Evolutionary conservation across 2,113 vertebrate genomes (phyloP).

Genomic region (Phrynosoma blainvillii): DNA sequence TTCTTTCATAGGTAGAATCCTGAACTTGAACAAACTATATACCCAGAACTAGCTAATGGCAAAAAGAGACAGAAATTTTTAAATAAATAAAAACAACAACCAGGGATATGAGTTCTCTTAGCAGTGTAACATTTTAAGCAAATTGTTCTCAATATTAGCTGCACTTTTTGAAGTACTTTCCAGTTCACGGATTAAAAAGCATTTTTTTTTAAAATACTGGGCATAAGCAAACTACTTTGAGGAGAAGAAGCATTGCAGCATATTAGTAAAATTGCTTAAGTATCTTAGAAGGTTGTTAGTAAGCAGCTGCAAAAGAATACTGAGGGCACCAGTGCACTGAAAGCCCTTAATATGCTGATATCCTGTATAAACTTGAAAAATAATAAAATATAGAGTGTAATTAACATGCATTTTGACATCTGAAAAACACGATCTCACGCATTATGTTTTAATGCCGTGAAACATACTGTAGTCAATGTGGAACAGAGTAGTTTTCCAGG

Average conservation of each 20-base stretch:
- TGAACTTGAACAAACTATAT: not conserved
- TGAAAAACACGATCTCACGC: conserved; percentile 39
- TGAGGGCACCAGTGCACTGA: conserved; percentile 62
- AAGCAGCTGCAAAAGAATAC: conserved; percentile 57
- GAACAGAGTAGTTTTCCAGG: conserved; percentile 18
- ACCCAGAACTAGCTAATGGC: not conserved
- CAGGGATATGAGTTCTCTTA: conserved; percentile 1
- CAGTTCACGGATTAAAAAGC: conserved; percentile 67
- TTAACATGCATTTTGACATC: conserved; percentile 47
- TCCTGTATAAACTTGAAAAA: conserved; percentile 34
- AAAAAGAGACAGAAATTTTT: not conserved
- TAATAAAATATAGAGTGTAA: conserved; percentile 11
- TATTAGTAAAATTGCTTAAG: conserved; percentile 46
- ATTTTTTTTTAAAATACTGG: conserved; percentile 47
- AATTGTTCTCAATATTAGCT: not conserved
- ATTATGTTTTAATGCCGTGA: not conserved
- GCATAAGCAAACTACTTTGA: conserved; percentile 68
- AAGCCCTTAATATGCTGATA: conserved; percentile 85
- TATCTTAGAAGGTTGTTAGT: conserved; percentile 50
- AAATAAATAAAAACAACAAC: not conserved
- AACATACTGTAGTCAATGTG: conserved; percentile 2
- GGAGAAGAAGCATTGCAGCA: conserved; percentile 52
- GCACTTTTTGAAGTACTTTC: conserved; percentile 76
- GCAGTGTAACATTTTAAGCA: conserved; percentile 9
- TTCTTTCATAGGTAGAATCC: too few relatives aligned